phyloP scores from a whole-genome alignment of 2,797 vertebrate species.

The Oryzias sinensis region DNA sequence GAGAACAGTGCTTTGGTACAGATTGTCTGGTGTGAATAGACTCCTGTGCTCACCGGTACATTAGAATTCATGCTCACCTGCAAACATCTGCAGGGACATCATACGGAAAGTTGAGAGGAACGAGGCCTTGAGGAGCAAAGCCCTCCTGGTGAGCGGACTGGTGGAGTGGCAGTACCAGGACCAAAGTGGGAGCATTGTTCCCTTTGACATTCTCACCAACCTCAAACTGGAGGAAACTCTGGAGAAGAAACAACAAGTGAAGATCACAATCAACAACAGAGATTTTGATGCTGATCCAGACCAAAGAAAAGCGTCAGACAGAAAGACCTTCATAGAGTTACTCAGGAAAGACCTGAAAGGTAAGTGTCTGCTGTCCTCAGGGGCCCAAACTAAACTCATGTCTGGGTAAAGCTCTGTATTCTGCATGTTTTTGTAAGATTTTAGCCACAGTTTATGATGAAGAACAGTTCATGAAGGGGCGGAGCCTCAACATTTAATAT shows the following conservation, averaged over 20 bases:
- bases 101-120: conserved; percentile 66
- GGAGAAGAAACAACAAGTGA: background rate
- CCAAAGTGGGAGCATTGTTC: rapidly evolving
- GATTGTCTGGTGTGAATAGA: no score
- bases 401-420: background rate
- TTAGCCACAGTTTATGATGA: background rate
- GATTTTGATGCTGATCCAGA: conserved; percentile 48
- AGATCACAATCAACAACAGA: conserved; percentile 62
- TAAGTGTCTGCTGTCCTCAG: conserved; percentile 7
- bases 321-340: conserved; percentile 21
- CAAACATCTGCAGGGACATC: conserved; percentile 67
- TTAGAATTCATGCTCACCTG: rapidly evolving
- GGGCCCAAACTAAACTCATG: background rate
- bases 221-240: conserved; percentile 80
- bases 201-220: conserved; percentile 79
- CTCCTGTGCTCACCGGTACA: no score
- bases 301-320: background rate
- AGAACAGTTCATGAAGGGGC: background rate
- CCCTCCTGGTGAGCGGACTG: conserved; percentile 53
- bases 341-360: conserved; percentile 55
- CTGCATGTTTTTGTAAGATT: no score
- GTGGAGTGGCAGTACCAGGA: conserved; percentile 81
- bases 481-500: no score
- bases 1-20: no score
- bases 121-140: conserved; percentile 64